Base-by-base conservation (phyloP, 2,888 invertebrate species). In the Galerucella nymphaeae region DNA sequence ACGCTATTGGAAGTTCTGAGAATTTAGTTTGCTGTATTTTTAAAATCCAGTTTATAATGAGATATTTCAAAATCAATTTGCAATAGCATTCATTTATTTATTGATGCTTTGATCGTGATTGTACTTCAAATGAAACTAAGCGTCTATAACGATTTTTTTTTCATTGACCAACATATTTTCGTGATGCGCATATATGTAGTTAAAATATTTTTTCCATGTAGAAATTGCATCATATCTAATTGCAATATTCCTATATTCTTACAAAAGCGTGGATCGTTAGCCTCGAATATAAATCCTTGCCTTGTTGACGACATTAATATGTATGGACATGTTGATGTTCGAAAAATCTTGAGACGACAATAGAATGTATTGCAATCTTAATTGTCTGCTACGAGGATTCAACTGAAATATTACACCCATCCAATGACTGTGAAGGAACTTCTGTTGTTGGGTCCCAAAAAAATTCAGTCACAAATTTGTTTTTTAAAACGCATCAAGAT, bases 41-140 rank as follows among this genome's bases (percentile, higher is more conserved):
- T 38, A 8, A 1, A 38, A 38, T 38, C 30, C 8, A 38, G 30
- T 38, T 38, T 38, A 38, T 38, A 38, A 38, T 38, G 9, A 38
- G 30, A 9, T 9, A 38, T 38, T 38, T 38, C 30, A 38, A 38
- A 38, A 8, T 38, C 45, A 45, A 45, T 45, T 45, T 14, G 45
- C 45, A 55, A 55, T 8, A 55, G 2, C 16, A 55, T 57, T 20
- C 6, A 59, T 38, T 14, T 18, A 42, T 45, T 45, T 18, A 42
- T 45, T 45, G 45, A 18, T 45, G 18, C 13, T 57, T 66, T n/a
- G n/a, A n/a, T n/a, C 66, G 55, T 66, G 66, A 66, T 42, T 18
- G 16, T 38, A 65, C 23, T 53, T 38, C n/a, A 65, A 53, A 65
- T 50, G n/a, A 38, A 30, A 9, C 65, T 53, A 41, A 50, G 16